These are phyloP conservation scores for Silurus lanzhouensis DNA, from an alignment of 2,797 vertebrate genomes.

Conservation along the genomic window DNA sequence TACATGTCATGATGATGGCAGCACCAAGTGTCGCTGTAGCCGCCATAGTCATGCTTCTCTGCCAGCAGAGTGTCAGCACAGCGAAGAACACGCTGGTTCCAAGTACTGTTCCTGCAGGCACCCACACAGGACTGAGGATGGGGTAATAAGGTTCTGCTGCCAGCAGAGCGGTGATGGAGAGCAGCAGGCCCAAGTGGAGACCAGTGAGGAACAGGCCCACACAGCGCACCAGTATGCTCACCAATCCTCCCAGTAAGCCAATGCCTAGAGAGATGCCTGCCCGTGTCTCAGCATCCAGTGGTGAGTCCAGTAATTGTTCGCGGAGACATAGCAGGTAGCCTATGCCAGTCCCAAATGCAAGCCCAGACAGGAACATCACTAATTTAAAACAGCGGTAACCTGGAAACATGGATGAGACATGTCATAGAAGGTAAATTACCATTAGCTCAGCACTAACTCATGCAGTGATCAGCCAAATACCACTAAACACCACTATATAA, in stretches of 20 bases:
- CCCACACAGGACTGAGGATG: conserved; percentile 76
- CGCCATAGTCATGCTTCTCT: conserved; percentile 77
- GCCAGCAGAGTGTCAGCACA: conserved; percentile 81
- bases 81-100: conserved; percentile 73
- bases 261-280: conserved; percentile 82
- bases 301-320: conserved; percentile 73
- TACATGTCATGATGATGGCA: conserved; percentile 70
- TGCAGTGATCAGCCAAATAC: background rate
- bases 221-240: conserved; percentile 80
- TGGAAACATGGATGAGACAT: conserved; percentile 47
- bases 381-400: conserved; percentile 88
- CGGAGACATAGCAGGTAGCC: conserved; percentile 81
- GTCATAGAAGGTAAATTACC: background rate
- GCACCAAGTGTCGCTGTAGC: conserved; percentile 81
- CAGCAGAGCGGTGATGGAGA: conserved; percentile 74
- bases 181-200: conserved; percentile 80
- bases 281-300: conserved; percentile 79
- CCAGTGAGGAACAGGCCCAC: conserved; percentile 84
- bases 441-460: background rate
- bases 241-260: conserved; percentile 82
- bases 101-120: conserved; percentile 71
- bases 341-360: conserved; percentile 77
- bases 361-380: conserved; percentile 87
- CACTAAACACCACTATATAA: background rate
- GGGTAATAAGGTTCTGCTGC: conserved; percentile 73